Evolutionary conservation across 92 coral and sea anemone genomes (phyloP).

Genomic region (Ricordea florida): DNA sequence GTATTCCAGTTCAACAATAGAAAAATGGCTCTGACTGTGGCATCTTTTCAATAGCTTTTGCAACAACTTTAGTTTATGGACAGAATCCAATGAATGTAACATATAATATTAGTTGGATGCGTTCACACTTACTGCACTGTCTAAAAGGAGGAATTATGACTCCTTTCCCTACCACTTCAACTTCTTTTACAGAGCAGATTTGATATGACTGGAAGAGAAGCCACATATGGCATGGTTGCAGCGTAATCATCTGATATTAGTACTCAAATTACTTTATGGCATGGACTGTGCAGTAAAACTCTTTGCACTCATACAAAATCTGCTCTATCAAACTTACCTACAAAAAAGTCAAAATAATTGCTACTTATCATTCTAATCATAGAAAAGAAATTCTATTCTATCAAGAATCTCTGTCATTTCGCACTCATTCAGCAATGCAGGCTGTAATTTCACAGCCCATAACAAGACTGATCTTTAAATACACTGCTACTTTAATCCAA

Average conservation of each 20-base stretch:
- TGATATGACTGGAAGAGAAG: neutral
- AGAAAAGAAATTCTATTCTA: too few species aligned
- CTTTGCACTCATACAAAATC: too few species aligned
- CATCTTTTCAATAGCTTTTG: conserved; percentile 57
- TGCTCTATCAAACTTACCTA: too few species aligned
- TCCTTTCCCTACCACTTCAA: conserved; percentile 65
- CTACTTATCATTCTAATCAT: too few species aligned
- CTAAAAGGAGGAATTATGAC: conserved; percentile 52
- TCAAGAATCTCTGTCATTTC: too few species aligned
- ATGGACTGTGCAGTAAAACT: too few species aligned
- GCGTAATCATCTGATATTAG: neutral
- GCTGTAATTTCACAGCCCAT: too few species aligned
- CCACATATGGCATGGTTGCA: neutral
- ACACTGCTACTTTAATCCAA: too few species aligned
- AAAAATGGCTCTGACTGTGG: conserved; percentile 56
- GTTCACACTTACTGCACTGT: conserved; percentile 53
- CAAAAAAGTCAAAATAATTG: too few species aligned
- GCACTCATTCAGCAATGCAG: too few species aligned
- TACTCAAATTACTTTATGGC: neutral
- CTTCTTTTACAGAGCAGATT: conserved; percentile 21
- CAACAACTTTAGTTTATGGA: conserved; percentile 56
- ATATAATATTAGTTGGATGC: conserved; percentile 43
- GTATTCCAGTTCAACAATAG: conserved; percentile 54
- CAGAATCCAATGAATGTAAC: conserved; percentile 38
- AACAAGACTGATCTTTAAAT: too few species aligned